These are phyloP conservation scores for Ianthella basta DNA, from an alignment of 37 sponge, comb jelly and placozoan species.

Conservation along the genomic window DNA sequence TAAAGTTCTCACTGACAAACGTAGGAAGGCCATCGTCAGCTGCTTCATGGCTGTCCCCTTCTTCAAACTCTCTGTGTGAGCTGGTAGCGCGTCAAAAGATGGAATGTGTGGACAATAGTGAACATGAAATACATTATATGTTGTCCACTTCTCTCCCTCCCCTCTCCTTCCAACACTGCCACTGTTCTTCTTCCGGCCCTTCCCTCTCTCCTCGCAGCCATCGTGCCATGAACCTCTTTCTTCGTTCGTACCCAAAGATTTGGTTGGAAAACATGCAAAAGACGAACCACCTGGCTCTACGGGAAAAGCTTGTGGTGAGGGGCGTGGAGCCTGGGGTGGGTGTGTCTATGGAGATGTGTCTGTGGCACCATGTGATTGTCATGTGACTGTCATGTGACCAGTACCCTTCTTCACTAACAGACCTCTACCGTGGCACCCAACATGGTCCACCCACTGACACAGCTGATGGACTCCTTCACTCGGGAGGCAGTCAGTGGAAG, in stretches of 20 bases:
- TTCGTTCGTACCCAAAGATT: conserved; percentile 42
- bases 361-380: background rate
- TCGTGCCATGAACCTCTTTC: conserved; percentile 76
- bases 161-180: background rate
- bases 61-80: conserved; percentile 71
- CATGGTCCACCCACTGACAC: conserved; percentile 59
- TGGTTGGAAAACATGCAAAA: conserved; percentile 51
- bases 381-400: background rate
- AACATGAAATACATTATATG: too few species aligned
- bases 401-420: background rate
- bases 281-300: conserved; percentile 22
- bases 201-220: too few species aligned
- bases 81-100: too few species aligned
- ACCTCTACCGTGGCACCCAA: background rate
- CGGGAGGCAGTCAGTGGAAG: conserved; percentile 42
- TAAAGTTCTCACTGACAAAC: conserved; percentile 61
- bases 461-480: conserved; percentile 63
- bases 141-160: background rate
- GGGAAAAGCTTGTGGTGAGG: conserved; percentile 53
- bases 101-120: too few species aligned
- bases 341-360: too few species aligned
- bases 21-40: conserved; percentile 74
- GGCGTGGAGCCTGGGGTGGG: too few species aligned
- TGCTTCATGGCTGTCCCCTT: conserved; percentile 84
- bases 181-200: background rate